Base-by-base conservation (phyloP, 1,140 invertebrate genomes). In the Cephus cinctus region DNA sequence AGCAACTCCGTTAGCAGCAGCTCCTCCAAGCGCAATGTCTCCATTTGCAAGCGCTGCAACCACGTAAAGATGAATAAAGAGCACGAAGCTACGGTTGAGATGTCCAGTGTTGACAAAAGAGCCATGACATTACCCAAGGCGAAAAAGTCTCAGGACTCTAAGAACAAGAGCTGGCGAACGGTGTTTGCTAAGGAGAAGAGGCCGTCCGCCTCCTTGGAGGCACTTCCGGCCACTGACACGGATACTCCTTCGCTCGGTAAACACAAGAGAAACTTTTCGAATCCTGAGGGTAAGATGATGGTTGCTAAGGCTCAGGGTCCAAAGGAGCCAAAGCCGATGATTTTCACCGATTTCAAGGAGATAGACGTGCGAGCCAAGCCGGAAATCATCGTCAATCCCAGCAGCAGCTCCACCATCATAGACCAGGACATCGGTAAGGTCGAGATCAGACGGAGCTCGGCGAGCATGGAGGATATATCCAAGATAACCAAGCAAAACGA, bases 401-500 rank as follows among this genome's bases (percentile, higher is more conserved):
- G 65, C 0, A 36, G 4, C 11, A 60, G 55, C 27, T 67, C 63
- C 2, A 54, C 36, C 5, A 52, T 59, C 2, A 30, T 63, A 1
- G 56, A 68, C 12, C 57, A 41, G 39, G 20, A 22, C 5, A 41
- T 64, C 9, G 63, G 60, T 1, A 75, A 74, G 27, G 48, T 76
- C 4, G 73, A 75, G 38, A 77, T 77, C 15, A 54, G 75, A 9
- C 57, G 73, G 8, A 77, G 75, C 36, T 75, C 73, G 0, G 75
- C 73, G 1, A 76, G 73, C 20, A 77, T 75, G 75, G 75, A 77
- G 42, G 73, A 76, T 25, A 77, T 76, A 20, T 73, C 73, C 9
- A 74, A 75, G 43, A 77, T 76, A 16, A 64, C 65, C 2, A 77
- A 75, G 22, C 67, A 74, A 31, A 64, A 63, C 2, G 73, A 75